Conservation (phyloP, 2,797 vertebrate genomes). For the Schizopygopsis malacanthus region DNA sequence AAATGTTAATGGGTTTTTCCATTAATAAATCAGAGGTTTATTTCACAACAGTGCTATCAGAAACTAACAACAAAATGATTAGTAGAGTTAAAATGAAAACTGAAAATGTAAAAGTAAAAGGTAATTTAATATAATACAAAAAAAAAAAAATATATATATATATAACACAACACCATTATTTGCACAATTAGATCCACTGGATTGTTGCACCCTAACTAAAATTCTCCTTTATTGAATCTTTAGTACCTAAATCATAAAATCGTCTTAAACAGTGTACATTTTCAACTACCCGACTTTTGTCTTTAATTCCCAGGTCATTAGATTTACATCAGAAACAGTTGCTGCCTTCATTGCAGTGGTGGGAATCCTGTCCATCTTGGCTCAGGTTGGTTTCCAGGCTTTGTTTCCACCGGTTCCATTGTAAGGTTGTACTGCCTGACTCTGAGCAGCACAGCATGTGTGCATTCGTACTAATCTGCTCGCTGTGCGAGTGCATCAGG, state of each 20-base stretch:
- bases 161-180: no score
- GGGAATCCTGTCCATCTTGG: constrained; percentile 91
- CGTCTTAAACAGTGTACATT: background rate
- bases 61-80: background rate
- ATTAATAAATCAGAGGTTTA: background rate
- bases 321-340: constrained; percentile 89
- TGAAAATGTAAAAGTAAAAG: background rate
- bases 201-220: background rate
- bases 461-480: constrained; percentile 3
- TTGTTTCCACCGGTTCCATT: background rate
- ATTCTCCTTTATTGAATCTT: background rate
- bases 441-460: background rate
- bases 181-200: background rate
- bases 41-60: background rate
- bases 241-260: background rate
- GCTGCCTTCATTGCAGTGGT: constrained; percentile 92
- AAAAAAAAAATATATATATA: no score
- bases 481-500: background rate
- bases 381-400: constrained; percentile 80
- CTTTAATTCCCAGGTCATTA: constrained; percentile 81
- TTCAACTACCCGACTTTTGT: background rate
- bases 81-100: background rate
- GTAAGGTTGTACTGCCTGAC: background rate
- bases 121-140: background rate
- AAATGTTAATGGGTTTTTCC: background rate